Base-by-base conservation (phyloP, 2,797 vertebrate genomes). In the Tokudaia tokunoshimensis region DNA sequence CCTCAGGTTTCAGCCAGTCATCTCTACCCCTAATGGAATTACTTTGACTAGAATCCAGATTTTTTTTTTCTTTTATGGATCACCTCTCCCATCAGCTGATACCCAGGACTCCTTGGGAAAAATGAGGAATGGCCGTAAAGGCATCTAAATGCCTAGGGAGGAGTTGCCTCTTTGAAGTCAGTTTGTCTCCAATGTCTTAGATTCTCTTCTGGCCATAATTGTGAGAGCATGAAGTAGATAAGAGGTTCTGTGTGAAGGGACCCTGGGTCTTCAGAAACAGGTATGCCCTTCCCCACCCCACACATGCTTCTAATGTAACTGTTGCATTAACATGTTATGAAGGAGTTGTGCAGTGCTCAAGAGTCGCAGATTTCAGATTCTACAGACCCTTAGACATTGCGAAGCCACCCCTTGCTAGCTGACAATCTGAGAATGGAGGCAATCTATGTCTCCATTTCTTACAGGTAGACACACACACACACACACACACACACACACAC, bases 1-100 rank as follows among this genome's bases (percentile, higher is more conserved):
- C 94, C 98, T 98, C 97, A 80, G 95, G 98, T 99, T 98, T 98
- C 98, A 98, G 97, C 97, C 96, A 98, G 96, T 97, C 98, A 97
- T 98, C 98, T 97, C 96, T 98, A 97, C 95, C 96, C 97, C 96
- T 98, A 98, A 99, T 98, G 98, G 98, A 98, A 98, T 98, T 98
- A 98, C 96, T 98, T 94, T 97, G 97, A 98, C 97, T 20, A 0
- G 97, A 98, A 97, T 94, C 91, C 95, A 88, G 96, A n/a, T n/a
- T 70, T 47, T 65, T 63, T 0, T 86, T 98, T 98, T 97, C 20
- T 72, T 98, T 97, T 98, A 98, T 95, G 98, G 97, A 97, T 98
- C 97, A 96, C 96, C 93, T 98, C 97, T 95, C 19, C 11, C 92
- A 95, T 98, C 98, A 98, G 98, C 98, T 98, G 98, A 97, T 97